phyloP scores from a whole-genome alignment of 2,888 invertebrate genomes.

The Drosophila eohydei region DNA sequence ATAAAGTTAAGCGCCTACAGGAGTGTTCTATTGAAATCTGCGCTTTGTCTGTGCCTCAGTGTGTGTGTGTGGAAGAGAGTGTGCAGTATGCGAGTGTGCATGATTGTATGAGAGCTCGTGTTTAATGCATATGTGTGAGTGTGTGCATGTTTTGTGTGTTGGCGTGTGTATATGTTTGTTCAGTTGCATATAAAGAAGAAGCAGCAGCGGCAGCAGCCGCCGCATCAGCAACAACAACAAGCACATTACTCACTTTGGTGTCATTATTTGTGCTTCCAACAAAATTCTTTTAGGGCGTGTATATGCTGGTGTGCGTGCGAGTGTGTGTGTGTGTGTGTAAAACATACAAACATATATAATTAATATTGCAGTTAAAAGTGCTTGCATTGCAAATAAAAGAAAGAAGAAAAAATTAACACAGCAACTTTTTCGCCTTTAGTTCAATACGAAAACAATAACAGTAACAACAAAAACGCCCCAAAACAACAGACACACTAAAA shows the following conservation, averaged over 20 bases:
- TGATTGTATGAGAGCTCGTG: constrained; percentile 39
- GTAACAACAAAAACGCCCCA: constrained; percentile 1
- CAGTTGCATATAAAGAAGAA: constrained; percentile 52
- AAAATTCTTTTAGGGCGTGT: constrained; percentile 69
- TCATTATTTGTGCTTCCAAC: constrained; percentile 53
- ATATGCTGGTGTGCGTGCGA: constrained; percentile 20
- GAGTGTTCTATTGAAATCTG: constrained; percentile 69
- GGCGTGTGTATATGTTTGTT: constrained; percentile 57
- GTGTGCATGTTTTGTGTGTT: constrained; percentile 40
- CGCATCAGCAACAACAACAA: constrained; percentile 25
- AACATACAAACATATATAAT: constrained; percentile 15
- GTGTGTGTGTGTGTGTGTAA: constrained; percentile 18
- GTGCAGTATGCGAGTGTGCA: constrained; percentile 19
- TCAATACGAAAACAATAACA: constrained; percentile 15
- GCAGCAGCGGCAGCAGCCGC: constrained; percentile 25
- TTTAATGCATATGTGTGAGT: constrained; percentile 34
- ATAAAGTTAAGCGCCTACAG: constrained; percentile 57
- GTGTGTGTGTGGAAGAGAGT: constrained; percentile 27
- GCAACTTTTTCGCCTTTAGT: constrained; percentile 51
- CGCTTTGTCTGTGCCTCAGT: constrained; percentile 66
- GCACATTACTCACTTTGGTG: constrained; percentile 62
- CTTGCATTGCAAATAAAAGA: constrained; percentile 66
- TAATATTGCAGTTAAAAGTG: constrained; percentile 55
- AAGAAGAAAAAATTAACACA: constrained; percentile 45
- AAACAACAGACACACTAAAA: constrained; percentile 10